Evolutionary conservation across 2,113 vertebrate genomes (phyloP), one percentile per base, ranked within the genome.

Genomic region (Gambusia holbrooki): DNA sequence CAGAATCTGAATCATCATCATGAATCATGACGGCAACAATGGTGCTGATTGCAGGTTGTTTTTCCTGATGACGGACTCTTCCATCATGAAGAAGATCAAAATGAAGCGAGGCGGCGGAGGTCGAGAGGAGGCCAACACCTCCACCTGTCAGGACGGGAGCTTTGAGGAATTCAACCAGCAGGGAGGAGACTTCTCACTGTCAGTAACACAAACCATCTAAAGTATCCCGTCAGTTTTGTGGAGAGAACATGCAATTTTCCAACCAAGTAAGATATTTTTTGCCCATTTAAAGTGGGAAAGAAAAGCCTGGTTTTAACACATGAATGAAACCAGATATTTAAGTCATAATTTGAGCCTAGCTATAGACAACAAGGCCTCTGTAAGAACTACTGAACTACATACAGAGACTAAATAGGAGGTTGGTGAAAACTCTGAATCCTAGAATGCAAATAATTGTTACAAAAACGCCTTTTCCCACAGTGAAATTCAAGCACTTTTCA

Each of bases 41-140:
- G n/a, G 54, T 42, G 60, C 35, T 42, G 60, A 72, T 45, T 45
- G 54, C 67, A 63, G 14, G 30, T 30, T 68, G 64, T 33, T 71
- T 74, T 74, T 69, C 66, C 33, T 60, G 54, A 77, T 74, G 67
- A 19, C 33, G 60, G 11, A 37, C 66, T 25, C 70, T 54, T 72
- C 10, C 30, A 22, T 65, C 25, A 5, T 37, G 42, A 60, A 45
- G 60, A 3, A 45, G 69, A 71, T 17, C n/a, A 25, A n/a, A 66
- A 66, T 27, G 35, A 37, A 40, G 63, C 1, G n/a, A 14, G 42
- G 33, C 63, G 3, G 51, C 3, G 7, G 25, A 19, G 32, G 54
- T 30, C 17, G 8, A 60, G 69, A 72, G 65, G 27, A 60, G 5
- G 51, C 0, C 0, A 1, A 12, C n/a, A 37, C 69, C 65, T 73